phyloP scores from a whole-genome alignment of 92 coral and sea anemone genomes.

The Porites cylindrica region DNA sequence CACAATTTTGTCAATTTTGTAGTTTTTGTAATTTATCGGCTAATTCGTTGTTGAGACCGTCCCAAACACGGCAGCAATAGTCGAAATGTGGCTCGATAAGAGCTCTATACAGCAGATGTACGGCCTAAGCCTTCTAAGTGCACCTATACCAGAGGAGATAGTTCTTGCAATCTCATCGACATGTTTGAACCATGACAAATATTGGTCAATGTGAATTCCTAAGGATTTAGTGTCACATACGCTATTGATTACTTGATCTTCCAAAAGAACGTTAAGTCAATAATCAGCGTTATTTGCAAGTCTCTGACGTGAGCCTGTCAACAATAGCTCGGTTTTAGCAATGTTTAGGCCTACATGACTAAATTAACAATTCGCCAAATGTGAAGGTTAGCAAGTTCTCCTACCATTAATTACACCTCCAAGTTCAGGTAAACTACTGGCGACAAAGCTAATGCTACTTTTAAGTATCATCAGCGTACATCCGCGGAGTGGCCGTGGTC shows the following conservation, averaged over 20 bases:
- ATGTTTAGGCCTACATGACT: constrained; percentile 15
- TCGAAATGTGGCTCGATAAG: too few species aligned
- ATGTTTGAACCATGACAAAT: constrained; percentile 41
- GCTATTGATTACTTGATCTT: constrained; percentile 12
- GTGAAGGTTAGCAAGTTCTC: constrained; percentile 24
- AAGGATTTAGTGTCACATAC: constrained; percentile 56
- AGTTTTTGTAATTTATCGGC: too few species aligned
- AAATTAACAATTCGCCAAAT: constrained; percentile 31
- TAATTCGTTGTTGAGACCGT: background rate
- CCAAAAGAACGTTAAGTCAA: constrained; percentile 16
- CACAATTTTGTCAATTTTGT: too few species aligned
- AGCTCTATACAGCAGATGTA: too few species aligned
- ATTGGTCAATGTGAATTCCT: constrained; percentile 54
- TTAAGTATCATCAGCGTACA: background rate
- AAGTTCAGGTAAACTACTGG: constrained; percentile 26
- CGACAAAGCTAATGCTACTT: background rate
- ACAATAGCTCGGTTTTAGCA: constrained; percentile 39
- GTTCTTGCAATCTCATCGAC: background rate
- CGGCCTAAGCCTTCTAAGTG: too few species aligned
- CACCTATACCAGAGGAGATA: too few species aligned
- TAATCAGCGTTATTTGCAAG: constrained; percentile 16
- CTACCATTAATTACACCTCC: constrained; percentile 18
- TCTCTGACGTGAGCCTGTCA: constrained; percentile 61
- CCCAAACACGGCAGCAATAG: too few species aligned
- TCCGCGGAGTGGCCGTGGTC: background rate